phyloP scores from a whole-genome alignment of 2,797 vertebrate species.

The Loriculus beryllinus region DNA sequence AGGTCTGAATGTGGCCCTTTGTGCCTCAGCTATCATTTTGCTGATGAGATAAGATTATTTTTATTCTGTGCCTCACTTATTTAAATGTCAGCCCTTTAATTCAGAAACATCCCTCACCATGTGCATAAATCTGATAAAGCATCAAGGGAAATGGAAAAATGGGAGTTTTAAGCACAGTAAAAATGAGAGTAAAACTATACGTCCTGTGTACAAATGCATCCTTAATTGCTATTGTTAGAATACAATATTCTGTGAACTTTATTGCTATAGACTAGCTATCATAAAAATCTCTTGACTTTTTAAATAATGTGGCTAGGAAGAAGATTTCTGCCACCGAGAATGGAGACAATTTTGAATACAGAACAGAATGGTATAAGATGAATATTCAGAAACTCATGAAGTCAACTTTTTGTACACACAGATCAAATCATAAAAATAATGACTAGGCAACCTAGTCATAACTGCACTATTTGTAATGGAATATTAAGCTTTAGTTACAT shows the following conservation, averaged over 20 bases:
- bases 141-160: background rate
- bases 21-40: background rate
- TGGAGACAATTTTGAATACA: background rate
- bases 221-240: background rate
- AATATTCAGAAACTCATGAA: slow-evolving; percentile 22
- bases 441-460: background rate
- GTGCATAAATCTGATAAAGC: background rate
- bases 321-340: background rate
- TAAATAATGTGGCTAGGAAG: background rate
- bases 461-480: slow-evolving; percentile 47
- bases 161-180: background rate
- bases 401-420: background rate
- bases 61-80: background rate
- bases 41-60: background rate
- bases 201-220: background rate
- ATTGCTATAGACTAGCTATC: background rate
- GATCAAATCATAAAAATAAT: slow-evolving; percentile 37
- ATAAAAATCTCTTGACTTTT: background rate
- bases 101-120: background rate
- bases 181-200: slow-evolving; percentile 6
- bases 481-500: slow-evolving; percentile 64
- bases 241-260: background rate
- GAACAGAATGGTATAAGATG: background rate
- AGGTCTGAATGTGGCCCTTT: background rate
- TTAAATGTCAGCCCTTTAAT: slow-evolving; percentile 30